Conservation (phyloP, 2,113 vertebrate species). For the Collichthys lucidus region DNA sequence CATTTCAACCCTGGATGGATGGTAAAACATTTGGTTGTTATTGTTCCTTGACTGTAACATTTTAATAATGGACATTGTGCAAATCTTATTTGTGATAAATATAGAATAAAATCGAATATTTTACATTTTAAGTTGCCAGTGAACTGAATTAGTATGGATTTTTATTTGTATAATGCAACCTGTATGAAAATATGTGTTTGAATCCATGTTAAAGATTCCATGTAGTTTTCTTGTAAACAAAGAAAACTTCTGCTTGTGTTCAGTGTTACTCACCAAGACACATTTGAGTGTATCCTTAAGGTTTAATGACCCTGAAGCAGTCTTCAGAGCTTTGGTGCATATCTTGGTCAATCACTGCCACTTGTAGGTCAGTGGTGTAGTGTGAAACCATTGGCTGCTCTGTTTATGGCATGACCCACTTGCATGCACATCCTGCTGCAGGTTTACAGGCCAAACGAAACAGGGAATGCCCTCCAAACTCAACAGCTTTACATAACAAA, state of each 20-base stretch:
- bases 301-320: background rate
- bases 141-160: background rate
- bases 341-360: background rate
- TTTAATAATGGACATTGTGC: too few relatives aligned
- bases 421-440: background rate
- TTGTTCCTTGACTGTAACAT: too few relatives aligned
- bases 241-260: background rate
- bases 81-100: too few relatives aligned
- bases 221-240: background rate
- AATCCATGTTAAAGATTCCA: background rate
- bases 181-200: background rate
- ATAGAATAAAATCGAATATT: too few relatives aligned
- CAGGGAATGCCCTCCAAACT: background rate
- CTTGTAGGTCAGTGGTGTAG: background rate
- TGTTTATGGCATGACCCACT: background rate
- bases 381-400: background rate
- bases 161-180: background rate
- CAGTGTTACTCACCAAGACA: background rate
- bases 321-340: background rate
- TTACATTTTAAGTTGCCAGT: too few relatives aligned
- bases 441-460: background rate
- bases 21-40: too few relatives aligned
- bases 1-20: background rate
- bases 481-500: too few relatives aligned
- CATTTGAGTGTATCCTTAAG: too few relatives aligned